phyloP scores from a whole-genome alignment of 2,888 invertebrate genomes.

The Drosophila multiciliata region DNA sequence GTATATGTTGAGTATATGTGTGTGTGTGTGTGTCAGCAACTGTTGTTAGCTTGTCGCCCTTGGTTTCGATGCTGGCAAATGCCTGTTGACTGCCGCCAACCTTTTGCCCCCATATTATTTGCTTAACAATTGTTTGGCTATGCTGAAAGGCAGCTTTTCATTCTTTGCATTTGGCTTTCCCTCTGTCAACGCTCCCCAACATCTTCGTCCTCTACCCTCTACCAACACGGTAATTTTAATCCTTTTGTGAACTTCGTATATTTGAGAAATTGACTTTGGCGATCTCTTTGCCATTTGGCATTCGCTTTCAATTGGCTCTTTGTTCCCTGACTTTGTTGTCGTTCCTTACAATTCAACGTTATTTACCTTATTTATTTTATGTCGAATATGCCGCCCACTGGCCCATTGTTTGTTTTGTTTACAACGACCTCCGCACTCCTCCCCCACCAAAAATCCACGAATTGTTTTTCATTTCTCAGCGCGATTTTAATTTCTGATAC shows the following conservation, averaged over 20 bases:
- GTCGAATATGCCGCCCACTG: conserved; percentile 44
- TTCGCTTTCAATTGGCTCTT: conserved; percentile 58
- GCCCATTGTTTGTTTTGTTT: conserved; percentile 48
- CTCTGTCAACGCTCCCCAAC: not conserved
- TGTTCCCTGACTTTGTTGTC: conserved; percentile 54
- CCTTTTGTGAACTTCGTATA: conserved; percentile 64
- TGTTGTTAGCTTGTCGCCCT: conserved; percentile 42
- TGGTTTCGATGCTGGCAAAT: conserved; percentile 48
- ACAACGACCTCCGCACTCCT: conserved; percentile 1
- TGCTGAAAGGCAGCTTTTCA: conserved; percentile 39
- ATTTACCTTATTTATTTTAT: conserved; percentile 67
- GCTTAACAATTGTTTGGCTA: conserved; percentile 55
- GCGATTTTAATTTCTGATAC: conserved; percentile 72
- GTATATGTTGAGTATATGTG: conserved; percentile 5
- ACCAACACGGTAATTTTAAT: conserved; percentile 52
- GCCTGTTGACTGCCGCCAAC: conserved; percentile 40
- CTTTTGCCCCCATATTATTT: conserved; percentile 31
- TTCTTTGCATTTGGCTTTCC: conserved; percentile 25
- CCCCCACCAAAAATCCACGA: not conserved
- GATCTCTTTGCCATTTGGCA: conserved; percentile 36
- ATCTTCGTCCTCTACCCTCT: not conserved
- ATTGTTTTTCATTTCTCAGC: conserved; percentile 35
- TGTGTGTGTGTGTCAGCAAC: conserved; percentile 10
- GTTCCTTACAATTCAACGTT: conserved; percentile 64
- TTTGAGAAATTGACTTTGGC: conserved; percentile 69